Percentiles rank a stretch among this genome's conserved stretches.
These are phyloP conservation scores for Xestobium rufovillosum DNA, from an alignment of 2,888 invertebrate species.

Conservation along the genomic window DNA sequence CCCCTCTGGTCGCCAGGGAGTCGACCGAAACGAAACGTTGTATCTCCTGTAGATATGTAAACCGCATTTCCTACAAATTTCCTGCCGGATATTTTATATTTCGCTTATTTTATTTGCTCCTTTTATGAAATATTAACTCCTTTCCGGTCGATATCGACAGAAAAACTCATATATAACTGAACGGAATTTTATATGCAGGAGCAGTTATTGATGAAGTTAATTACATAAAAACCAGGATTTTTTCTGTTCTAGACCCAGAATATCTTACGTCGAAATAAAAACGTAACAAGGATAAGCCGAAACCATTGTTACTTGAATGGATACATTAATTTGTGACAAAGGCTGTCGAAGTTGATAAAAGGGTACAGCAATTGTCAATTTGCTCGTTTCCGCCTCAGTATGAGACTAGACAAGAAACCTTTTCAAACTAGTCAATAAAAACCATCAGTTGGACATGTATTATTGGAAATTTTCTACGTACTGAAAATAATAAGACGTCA, in stretches of 20 bases:
- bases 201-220: slow-evolving; percentile 10
- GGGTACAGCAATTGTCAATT: slow-evolving; percentile 41
- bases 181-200: slow-evolving; percentile 17
- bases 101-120: slow-evolving; percentile 26
- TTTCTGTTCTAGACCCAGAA: too few species aligned
- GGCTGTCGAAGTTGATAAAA: slow-evolving; percentile 36
- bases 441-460: too few species aligned
- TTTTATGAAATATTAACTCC: slow-evolving; percentile 26
- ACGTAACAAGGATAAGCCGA: slow-evolving; percentile 25
- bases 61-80: slow-evolving; percentile 32
- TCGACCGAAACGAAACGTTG: not conserved
- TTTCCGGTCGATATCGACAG: slow-evolving; percentile 27
- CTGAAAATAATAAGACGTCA: too few species aligned
- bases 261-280: slow-evolving; percentile 15
- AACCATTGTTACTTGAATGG: slow-evolving; percentile 10
- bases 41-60: slow-evolving; percentile 28
- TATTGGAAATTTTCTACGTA: too few species aligned
- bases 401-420: too few species aligned
- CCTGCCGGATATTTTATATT: slow-evolving; percentile 35
- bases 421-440: too few species aligned
- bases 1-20: slow-evolving; percentile 1
- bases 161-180: slow-evolving; percentile 24
- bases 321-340: slow-evolving; percentile 37
- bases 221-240: too few species aligned
- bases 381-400: slow-evolving; percentile 17